phyloP scores from a whole-genome alignment of 2,888 invertebrate genomes.

The Acronicta alni region DNA sequence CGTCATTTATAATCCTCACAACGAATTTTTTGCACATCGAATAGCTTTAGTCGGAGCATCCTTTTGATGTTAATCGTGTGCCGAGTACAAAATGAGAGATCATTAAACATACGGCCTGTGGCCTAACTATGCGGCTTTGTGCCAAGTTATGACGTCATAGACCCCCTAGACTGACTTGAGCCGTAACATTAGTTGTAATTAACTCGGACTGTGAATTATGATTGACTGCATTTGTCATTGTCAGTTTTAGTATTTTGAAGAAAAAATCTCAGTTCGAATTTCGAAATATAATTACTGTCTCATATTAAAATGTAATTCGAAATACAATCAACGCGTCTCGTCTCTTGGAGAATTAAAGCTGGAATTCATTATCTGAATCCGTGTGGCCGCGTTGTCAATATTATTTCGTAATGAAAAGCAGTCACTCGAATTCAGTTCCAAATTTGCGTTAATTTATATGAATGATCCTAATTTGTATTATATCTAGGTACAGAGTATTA shows the following conservation, averaged over 20 bases:
- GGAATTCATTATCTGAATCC: conserved; percentile 17
- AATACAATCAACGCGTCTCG: conserved; percentile 22
- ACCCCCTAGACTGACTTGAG: conserved; percentile 47
- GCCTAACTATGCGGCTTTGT: conserved; percentile 16
- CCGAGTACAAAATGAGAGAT: conserved; percentile 38
- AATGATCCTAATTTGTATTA: conserved; percentile 1
- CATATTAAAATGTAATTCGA: conserved; percentile 10
- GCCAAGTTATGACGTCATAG: conserved; percentile 62
- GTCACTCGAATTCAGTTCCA: conserved; percentile 12
- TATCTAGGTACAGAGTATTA: too few relatives aligned
- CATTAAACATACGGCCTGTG: conserved; percentile 40
- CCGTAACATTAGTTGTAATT: conserved; percentile 64
- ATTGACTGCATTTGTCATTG: conserved; percentile 49
- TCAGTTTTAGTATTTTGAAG: conserved; percentile 21
- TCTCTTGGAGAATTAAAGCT: conserved; percentile 16
- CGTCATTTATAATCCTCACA: conserved; percentile 36
- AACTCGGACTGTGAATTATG: conserved; percentile 62
- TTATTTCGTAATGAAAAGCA: conserved; percentile 13
- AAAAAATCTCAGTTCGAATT: conserved; percentile 2
- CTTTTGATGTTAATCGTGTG: conserved; percentile 46
- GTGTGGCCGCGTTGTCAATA: neutral
- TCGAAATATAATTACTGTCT: neutral
- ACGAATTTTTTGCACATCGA: conserved; percentile 30
- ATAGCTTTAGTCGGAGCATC: conserved; percentile 17
- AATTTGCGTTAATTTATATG: conserved; percentile 6